Evolutionary conservation across 2,888 invertebrate species (phyloP).

Genomic region (Pherbina coryleti): DNA sequence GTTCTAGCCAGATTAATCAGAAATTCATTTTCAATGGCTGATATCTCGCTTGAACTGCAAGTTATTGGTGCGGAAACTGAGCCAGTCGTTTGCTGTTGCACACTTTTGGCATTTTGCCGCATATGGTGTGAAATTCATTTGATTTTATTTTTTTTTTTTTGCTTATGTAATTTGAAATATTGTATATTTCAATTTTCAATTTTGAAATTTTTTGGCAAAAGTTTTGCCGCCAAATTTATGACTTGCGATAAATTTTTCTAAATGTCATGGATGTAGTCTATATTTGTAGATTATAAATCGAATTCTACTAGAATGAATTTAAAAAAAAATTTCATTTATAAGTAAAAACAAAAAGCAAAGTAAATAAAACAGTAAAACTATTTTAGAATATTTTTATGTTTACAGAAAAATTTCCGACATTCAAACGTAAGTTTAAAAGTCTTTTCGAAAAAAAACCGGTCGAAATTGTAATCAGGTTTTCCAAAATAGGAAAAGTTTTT

Average conservation of each 20-base stretch:
- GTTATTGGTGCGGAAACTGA: constrained; percentile 9
- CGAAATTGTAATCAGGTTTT: no score
- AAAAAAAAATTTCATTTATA: no score
- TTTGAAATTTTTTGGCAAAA: no score
- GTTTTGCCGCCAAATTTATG: no score
- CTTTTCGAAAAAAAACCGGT: no score
- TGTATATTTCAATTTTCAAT: not conserved
- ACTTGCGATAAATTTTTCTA: not conserved
- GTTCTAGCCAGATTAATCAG: not conserved
- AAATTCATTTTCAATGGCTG: constrained; percentile 29
- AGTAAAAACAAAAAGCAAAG: no score
- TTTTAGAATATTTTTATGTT: no score
- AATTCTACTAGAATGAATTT: no score
- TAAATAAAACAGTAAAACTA: no score
- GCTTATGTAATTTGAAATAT: not conserved
- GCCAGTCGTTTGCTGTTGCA: not conserved
- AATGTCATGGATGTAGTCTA: not conserved
- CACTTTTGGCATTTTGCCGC: constrained; percentile 1
- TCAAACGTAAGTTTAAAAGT: no score
- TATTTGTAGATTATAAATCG: not conserved
- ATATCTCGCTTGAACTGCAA: constrained; percentile 18
- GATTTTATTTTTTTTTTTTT: not conserved
- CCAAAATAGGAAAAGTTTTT: no score
- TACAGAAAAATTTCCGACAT: no score
- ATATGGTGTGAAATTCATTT: not conserved